These are phyloP conservation scores for Panulirus ornatus DNA, from an alignment of 1,140 invertebrate genomes.

Conservation along the genomic window DNA sequence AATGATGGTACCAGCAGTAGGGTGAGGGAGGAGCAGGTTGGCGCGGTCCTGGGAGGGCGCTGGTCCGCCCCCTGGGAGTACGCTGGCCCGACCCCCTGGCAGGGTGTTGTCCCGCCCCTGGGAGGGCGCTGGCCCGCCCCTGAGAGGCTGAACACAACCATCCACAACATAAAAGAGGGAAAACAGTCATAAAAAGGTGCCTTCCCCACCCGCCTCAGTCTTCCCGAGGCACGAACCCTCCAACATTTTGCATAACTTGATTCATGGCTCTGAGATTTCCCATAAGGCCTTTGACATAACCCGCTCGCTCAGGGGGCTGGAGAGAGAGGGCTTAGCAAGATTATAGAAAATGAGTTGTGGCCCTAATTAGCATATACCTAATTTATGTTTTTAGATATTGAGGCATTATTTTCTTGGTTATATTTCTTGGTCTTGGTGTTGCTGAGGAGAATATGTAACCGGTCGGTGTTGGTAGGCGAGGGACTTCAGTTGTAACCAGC, in stretches of 20 bases:
- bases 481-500: no score
- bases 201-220: not conserved
- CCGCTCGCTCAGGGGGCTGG: slow-evolving; percentile 1
- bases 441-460: no score
- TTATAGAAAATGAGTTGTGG: slow-evolving; percentile 57
- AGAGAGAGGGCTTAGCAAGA: slow-evolving; percentile 4
- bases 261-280: slow-evolving; percentile 51
- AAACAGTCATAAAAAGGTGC: slow-evolving; percentile 11
- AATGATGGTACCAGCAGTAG: no score
- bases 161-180: slow-evolving; percentile 22
- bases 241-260: slow-evolving; percentile 47
- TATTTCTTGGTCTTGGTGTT: not conserved
- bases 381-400: slow-evolving; percentile 29
- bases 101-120: no score
- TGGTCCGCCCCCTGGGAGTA: no score
- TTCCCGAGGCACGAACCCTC: not conserved
- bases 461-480: no score
- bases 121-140: no score
- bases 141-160: no score
- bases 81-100: no score
- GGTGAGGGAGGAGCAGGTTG: no score
- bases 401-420: not conserved
- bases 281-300: slow-evolving; percentile 53
- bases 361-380: slow-evolving; percentile 42
- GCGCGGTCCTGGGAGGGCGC: no score